Percentiles rank a stretch among this genome's conserved stretches.
Evolutionary conservation across 2,888 invertebrate species (phyloP).

Genomic region (Pristionchus fissidentatus): DNA sequence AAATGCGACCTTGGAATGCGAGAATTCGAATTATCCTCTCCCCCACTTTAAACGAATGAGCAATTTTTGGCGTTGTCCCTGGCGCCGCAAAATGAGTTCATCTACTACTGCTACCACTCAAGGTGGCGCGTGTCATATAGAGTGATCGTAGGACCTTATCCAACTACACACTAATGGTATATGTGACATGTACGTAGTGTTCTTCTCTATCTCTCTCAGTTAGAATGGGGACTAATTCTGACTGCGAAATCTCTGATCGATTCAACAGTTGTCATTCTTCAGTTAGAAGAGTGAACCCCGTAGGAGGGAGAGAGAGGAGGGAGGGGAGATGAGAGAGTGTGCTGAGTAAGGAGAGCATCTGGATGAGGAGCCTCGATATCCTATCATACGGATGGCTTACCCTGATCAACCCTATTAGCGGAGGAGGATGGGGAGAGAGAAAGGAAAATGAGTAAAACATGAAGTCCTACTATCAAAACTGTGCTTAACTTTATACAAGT

Average conservation of each 20-base stretch:
- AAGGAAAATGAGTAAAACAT: neutral
- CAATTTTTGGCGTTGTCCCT: constrained; percentile 13
- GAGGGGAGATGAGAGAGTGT: neutral
- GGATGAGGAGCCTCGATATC: constrained; percentile 3
- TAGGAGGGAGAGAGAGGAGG: neutral
- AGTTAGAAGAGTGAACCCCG: constrained; percentile 4
- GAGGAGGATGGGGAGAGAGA: no score
- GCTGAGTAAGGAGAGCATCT: neutral
- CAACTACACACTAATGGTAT: neutral
- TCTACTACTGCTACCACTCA: no score
- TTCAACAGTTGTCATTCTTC: no score
- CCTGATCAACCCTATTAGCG: constrained; percentile 38
- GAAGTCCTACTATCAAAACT: neutral
- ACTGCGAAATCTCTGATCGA: no score
- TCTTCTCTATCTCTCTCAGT: neutral
- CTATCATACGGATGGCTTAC: constrained; percentile 45
- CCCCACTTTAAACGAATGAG: neutral
- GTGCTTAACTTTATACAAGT: neutral
- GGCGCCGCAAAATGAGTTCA: constrained; percentile 15
- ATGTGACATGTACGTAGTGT: constrained; percentile 27
- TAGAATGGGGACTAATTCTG: neutral
- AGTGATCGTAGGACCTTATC: constrained; percentile 5
- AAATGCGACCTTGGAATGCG: constrained; percentile 3
- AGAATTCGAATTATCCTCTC: constrained; percentile 12
- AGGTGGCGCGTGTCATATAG: no score